phyloP scores from a whole-genome alignment of 2,888 invertebrate genomes.

The Sinhomidia bicolor region DNA sequence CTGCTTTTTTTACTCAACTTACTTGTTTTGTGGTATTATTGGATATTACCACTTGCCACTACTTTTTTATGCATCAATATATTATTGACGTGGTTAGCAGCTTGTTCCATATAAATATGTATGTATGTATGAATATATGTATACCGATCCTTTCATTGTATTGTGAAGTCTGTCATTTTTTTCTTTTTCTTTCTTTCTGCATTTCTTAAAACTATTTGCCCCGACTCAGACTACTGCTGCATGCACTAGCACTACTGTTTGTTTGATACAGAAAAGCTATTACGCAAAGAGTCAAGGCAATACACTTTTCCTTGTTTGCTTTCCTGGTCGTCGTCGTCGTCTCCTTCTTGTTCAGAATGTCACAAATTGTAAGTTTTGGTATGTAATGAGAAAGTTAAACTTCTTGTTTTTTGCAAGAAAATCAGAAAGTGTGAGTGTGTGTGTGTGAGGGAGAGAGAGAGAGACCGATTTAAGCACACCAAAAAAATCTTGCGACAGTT shows the following conservation, averaged over 20 bases:
- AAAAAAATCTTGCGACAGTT: conserved; percentile 24
- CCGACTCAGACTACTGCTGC: neutral
- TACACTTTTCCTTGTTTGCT: conserved; percentile 18
- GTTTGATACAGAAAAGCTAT: neutral
- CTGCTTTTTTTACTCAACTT: conserved; percentile 39
- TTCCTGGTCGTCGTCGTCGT: neutral
- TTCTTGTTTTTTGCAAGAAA: conserved; percentile 16
- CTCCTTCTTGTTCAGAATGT: conserved; percentile 12
- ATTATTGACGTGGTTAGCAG: neutral
- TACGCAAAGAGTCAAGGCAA: conserved; percentile 26
- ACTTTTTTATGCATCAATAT: conserved; percentile 10
- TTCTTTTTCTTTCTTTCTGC: neutral
- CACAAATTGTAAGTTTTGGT: conserved; percentile 41
- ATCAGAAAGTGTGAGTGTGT: neutral
- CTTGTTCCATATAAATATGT: neutral
- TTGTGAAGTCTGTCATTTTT: no score
- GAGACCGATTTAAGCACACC: neutral
- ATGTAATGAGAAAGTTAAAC: conserved; percentile 44
- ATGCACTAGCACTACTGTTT: neutral
- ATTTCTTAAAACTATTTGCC: neutral
- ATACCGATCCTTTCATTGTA: no score
- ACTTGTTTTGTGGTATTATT: conserved; percentile 39
- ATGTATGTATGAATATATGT: neutral
- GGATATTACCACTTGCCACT: neutral
- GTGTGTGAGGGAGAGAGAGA: neutral